Base-by-base conservation (phyloP, 1,140 invertebrate species). In the Penaeus vannamei region DNA sequence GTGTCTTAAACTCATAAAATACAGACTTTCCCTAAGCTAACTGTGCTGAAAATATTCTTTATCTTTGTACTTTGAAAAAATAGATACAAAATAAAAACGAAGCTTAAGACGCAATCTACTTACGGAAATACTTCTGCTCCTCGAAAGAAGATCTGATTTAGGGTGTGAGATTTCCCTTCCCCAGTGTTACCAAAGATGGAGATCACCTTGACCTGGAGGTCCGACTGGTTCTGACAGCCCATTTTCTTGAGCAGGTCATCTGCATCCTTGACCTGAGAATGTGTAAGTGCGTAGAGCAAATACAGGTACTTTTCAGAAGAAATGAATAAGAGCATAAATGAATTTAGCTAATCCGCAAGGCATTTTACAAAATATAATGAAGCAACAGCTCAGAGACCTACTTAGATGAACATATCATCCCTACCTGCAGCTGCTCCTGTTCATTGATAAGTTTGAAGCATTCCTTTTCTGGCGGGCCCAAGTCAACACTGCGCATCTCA, bases 141-240 rank as follows among this genome's bases (percentile, higher is more conserved):
- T 91, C 94, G 93, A 92, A 97, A 97, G 92, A 98, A 97, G 23
- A 95, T 95, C 91, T 97, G 94, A 93, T 98, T 98, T 85, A 97
- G 92, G 0, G 96, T 97, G 91, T 96, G 94, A 62, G 96, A 97
- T 93, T 97, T 97, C 2, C 97, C 97, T 93, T 97, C 96, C 0
- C 97, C 96, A 2, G 96, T 97, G 92, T 97, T 97, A 1, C 97
- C 97, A 94, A 97, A 97, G 92, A 98, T 97, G 4, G 97, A 97
- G 2, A 97, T 95, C 29, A 97, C 96, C 94, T 97, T 97, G 2
- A 97, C 95, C 92, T 94, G 76, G 29, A 89, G 87, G 42, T 77
- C 76, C n/a, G 83, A 64, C 26, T 89, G 80, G 22, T 72, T 42
- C 12, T 53, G 26, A 79, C 82, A 84, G 2, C 87, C 87, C 87